A percentile compares a stretch with the other conserved stretches of the same genome.
Evolutionary conservation across 2,797 vertebrate species (phyloP).

Genomic region (Petrocephalus sullivani): DNA sequence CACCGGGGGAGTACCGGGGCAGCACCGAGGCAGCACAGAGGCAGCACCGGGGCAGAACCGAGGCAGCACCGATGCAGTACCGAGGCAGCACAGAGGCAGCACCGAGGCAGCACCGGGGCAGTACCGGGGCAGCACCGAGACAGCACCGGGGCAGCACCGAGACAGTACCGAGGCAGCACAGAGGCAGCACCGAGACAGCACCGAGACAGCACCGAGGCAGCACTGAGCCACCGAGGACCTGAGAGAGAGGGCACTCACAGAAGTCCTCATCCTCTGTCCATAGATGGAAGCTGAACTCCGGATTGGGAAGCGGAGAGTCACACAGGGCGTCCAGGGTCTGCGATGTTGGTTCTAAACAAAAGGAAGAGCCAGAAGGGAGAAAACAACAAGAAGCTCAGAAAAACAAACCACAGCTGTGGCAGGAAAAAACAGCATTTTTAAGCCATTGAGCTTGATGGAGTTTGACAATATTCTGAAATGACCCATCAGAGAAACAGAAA

Average conservation of each 20-base stretch:
- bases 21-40: too few species aligned
- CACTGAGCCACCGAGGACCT: neutral
- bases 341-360: constrained; percentile 54
- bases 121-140: too few species aligned
- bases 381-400: constrained; percentile 37
- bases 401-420: neutral
- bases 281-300: constrained; percentile 83
- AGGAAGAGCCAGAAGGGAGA: constrained; percentile 43
- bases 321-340: constrained; percentile 45
- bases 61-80: too few species aligned
- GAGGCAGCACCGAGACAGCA: neutral
- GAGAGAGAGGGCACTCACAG: constrained; percentile 64
- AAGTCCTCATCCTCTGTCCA: constrained; percentile 85
- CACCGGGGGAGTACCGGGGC: too few species aligned
- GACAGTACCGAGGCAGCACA: too few species aligned
- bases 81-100: too few species aligned
- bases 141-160: too few species aligned
- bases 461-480: neutral
- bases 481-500: neutral
- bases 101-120: too few species aligned
- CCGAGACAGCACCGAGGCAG: neutral
- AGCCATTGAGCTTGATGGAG: constrained; percentile 29
- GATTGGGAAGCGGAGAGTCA: constrained; percentile 74
- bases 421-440: constrained; percentile 28
- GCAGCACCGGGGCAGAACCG: too few species aligned